phyloP scores from a whole-genome alignment of 2,113 vertebrate species.

The Mastomys coucha region DNA sequence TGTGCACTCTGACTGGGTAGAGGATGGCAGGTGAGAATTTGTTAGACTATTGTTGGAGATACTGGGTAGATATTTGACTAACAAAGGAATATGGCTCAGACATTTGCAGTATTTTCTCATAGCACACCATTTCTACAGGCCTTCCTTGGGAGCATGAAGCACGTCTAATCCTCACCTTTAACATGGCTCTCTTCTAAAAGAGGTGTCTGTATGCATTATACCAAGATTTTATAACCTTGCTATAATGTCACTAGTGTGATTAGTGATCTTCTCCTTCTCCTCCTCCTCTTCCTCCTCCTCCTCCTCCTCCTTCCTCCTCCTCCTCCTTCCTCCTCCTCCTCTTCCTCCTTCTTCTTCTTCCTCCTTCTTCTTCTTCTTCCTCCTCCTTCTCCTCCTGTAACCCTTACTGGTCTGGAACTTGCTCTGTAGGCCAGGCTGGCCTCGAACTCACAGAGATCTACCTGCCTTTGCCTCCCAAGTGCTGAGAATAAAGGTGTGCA shows the following conservation, averaged over 20 bases:
- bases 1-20: constrained; percentile 61
- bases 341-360: too few relatives aligned
- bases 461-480: not conserved
- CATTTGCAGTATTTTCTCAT: not conserved
- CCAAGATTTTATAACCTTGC: not conserved
- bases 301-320: too few relatives aligned
- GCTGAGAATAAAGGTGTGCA: not conserved
- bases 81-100: constrained; percentile 1
- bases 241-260: not conserved
- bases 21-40: not conserved
- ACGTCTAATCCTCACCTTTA: not conserved
- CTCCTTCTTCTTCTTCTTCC: too few relatives aligned
- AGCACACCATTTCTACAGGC: not conserved
- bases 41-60: not conserved
- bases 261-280: not conserved
- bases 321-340: too few relatives aligned
- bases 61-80: not conserved
- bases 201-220: not conserved
- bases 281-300: too few relatives aligned
- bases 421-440: not conserved
- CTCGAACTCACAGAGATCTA: not conserved
- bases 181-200: not conserved
- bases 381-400: too few relatives aligned
- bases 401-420: not conserved
- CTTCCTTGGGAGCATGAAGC: not conserved